These are phyloP conservation scores for Nannobrachium achirus DNA, from an alignment of 2,113 vertebrate genomes.

Conservation along the genomic window DNA sequence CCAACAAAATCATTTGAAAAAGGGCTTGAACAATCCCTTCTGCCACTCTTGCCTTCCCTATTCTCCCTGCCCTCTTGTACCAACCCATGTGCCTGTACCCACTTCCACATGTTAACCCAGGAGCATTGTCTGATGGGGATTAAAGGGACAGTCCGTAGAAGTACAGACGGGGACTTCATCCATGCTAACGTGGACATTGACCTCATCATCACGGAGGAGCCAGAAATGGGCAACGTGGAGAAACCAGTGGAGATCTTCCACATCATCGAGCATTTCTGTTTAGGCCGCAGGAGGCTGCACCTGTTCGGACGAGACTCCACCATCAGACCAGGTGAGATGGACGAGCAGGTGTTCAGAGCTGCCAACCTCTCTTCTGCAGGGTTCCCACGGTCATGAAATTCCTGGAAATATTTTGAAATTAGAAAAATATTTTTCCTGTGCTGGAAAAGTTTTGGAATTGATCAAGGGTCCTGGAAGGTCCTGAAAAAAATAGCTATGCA, in stretches of 20 bases:
- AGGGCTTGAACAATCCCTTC: background rate
- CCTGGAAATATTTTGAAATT: too few relatives aligned
- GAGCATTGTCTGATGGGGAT: constrained; percentile 99
- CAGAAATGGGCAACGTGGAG: constrained; percentile 97
- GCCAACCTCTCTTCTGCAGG: too few relatives aligned
- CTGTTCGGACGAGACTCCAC: constrained; percentile 97
- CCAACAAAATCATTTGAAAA: background rate
- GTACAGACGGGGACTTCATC: constrained; percentile 96
- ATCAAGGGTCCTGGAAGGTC: too few relatives aligned
- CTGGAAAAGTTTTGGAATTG: too few relatives aligned
- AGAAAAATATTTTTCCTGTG: too few relatives aligned
- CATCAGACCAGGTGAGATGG: constrained; percentile 88
- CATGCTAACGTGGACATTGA: constrained; percentile 98
- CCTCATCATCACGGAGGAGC: constrained; percentile 97
- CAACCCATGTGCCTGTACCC: too few relatives aligned
- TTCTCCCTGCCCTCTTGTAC: too few relatives aligned
- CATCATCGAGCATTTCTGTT: constrained; percentile 98
- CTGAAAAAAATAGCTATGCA: too few relatives aligned
- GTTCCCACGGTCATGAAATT: too few relatives aligned
- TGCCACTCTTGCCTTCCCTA: background rate
- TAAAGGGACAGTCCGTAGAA: constrained; percentile 94
- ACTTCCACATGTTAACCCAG: constrained; percentile 61
- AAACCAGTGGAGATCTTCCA: constrained; percentile 99
- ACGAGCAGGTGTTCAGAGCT: background rate
- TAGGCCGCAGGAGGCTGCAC: constrained; percentile 91